Percentiles rank a stretch among this genome's conserved stretches.
phyloP scores from a whole-genome alignment of 2,888 invertebrate genomes.

The Lapara coniferarum region DNA sequence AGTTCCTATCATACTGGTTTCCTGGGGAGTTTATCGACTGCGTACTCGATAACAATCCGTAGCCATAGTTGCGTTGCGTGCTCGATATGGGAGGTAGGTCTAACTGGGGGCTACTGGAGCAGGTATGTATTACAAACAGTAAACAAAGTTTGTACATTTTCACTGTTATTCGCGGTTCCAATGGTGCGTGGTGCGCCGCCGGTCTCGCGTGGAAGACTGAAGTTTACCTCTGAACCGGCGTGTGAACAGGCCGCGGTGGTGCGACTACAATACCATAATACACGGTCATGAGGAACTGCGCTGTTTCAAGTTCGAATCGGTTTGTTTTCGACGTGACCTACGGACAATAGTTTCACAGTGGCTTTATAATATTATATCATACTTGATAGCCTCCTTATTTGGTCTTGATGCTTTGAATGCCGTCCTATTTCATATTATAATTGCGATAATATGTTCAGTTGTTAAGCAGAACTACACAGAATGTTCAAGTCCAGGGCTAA shows the following conservation, averaged over 20 bases:
- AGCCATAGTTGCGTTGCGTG: constrained; percentile 66
- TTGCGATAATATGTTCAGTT: no score
- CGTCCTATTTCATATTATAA: no score
- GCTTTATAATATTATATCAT: neutral
- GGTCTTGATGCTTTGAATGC: no score
- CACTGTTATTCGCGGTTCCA: constrained; percentile 46
- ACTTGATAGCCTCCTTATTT: no score
- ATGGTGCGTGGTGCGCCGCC: constrained; percentile 72
- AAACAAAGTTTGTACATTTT: constrained; percentile 40
- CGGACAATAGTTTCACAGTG: constrained; percentile 5
- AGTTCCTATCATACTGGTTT: constrained; percentile 68
- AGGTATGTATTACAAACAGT: constrained; percentile 42
- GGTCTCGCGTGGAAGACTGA: constrained; percentile 73
- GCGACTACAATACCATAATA: constrained; percentile 21
- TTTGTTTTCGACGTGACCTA: constrained; percentile 17
- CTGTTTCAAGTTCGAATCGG: constrained; percentile 23
- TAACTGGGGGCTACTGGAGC: constrained; percentile 71
- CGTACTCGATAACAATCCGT: constrained; percentile 68
- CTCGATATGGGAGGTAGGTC: constrained; percentile 82
- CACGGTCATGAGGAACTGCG: constrained; percentile 26
- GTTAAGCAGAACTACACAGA: no score
- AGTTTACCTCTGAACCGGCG: constrained; percentile 64
- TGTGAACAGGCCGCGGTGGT: constrained; percentile 61
- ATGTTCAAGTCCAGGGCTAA: no score
- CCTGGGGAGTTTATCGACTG: constrained; percentile 70